Evolutionary conservation across 2,113 vertebrate species (phyloP).

Genomic region (Rousettus leschenaultii): DNA sequence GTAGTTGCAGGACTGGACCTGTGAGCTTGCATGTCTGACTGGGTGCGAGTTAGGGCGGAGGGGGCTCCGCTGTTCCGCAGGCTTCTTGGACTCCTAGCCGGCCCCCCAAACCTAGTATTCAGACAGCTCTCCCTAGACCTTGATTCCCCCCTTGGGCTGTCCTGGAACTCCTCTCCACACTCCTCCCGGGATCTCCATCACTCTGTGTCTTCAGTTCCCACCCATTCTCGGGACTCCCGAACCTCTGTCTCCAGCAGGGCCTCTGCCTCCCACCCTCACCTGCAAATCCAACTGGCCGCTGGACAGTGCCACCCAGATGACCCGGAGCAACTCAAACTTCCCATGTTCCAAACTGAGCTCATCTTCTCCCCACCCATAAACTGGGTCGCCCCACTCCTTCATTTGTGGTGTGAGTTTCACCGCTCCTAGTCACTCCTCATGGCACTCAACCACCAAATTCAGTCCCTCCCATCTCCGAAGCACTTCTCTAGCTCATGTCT

Average conservation of each 20-base stretch:
- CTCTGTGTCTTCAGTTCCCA: neutral
- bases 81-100: neutral
- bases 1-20: neutral
- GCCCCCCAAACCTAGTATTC: neutral
- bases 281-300: neutral
- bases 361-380: neutral
- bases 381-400: neutral
- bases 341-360: neutral
- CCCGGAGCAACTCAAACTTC: neutral
- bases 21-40: neutral
- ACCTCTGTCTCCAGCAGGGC: neutral
- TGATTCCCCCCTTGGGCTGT: neutral
- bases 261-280: neutral
- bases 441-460: neutral
- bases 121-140: neutral
- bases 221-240: neutral
- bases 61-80: neutral
- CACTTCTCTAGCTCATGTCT: neutral
- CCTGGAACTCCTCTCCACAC: neutral
- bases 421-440: neutral
- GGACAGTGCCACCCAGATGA: neutral
- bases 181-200: neutral
- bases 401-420: neutral
- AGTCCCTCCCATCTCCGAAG: neutral
- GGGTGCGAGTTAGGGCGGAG: neutral